phyloP scores from a whole-genome alignment of 2,113 vertebrate genomes.

The Tauraco erythrolophus region DNA sequence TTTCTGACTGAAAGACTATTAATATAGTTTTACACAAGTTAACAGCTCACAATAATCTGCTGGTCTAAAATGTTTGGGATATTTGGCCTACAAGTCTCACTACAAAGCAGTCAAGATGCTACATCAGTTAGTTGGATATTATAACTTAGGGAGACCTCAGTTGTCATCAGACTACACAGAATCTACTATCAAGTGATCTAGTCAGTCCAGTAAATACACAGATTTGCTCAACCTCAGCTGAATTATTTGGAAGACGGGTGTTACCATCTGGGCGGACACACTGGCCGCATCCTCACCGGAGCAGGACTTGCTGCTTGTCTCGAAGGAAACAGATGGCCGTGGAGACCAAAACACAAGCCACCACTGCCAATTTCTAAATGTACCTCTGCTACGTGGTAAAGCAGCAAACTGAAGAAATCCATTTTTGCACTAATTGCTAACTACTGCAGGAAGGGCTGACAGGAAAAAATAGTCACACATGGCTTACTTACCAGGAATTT shows the following conservation, averaged over 20 bases:
- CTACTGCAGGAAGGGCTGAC: not conserved
- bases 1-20: not conserved
- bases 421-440: not conserved
- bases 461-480: not conserved
- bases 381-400: not conserved
- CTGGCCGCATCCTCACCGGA: rapidly evolving
- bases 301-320: not conserved
- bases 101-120: not conserved
- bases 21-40: not conserved
- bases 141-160: not conserved
- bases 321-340: not conserved
- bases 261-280: not conserved
- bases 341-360: not conserved
- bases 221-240: not conserved
- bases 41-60: not conserved
- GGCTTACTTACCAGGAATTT: not conserved
- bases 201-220: not conserved
- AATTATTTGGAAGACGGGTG: not conserved
- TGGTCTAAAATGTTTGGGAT: not conserved
- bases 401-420: not conserved
- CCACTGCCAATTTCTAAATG: not conserved
- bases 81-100: not conserved
- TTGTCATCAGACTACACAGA: not conserved
- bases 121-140: not conserved
- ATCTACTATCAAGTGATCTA: not conserved